Conservation (phyloP, 2,113 vertebrate genomes). For the sheep (Ovis aries) region ARS-UI_Ramb_v3.0 NC_056066.1:5926501-5927000, state of each 20-base stretch:
- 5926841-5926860: neutral
- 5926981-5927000: slow-evolving; percentile 70
- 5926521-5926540: neutral
- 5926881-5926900: slow-evolving; percentile 66
- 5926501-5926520: neutral
- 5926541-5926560: neutral
- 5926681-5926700: neutral
- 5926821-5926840: neutral
- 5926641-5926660: neutral
- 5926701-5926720: neutral
- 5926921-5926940: slow-evolving; percentile 50
- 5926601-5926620: neutral
- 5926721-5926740: neutral
- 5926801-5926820: slow-evolving; percentile 31
- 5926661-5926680: neutral
- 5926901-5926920: slow-evolving; percentile 69
- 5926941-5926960: slow-evolving; percentile 77
- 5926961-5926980: slow-evolving; percentile 67
- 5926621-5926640: neutral
- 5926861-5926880: slow-evolving; percentile 42
- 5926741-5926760: neutral
- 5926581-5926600: neutral
- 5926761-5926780: slow-evolving; percentile 30
- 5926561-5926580: neutral
- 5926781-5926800: slow-evolving; percentile 17